These are phyloP conservation scores for Congeria kusceri DNA, from an alignment of 2,888 invertebrate species.

Conservation along the genomic window DNA sequence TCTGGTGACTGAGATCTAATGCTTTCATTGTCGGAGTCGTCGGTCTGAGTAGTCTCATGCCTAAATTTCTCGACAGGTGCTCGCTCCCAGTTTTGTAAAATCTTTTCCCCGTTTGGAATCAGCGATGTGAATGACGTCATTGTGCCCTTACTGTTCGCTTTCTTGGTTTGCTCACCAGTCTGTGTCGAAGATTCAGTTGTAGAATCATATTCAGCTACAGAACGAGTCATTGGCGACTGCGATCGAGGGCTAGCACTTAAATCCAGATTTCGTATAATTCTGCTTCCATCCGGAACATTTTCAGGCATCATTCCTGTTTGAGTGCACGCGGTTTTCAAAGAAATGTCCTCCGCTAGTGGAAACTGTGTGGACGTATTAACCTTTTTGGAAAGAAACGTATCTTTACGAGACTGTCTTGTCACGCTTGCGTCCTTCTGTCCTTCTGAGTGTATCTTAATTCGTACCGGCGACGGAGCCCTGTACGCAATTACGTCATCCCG, in stretches of 20 bases:
- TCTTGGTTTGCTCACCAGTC: too few species aligned
- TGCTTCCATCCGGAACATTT: constrained; percentile 32
- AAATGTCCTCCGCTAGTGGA: neutral
- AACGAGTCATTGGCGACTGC: neutral
- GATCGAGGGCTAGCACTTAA: constrained; percentile 5
- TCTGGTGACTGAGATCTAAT: neutral
- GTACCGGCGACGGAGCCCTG: neutral
- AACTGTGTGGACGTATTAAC: neutral
- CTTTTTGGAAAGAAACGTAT: neutral
- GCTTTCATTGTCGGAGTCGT: neutral
- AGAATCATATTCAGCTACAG: too few species aligned
- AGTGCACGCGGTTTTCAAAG: neutral
- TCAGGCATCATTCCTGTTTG: neutral
- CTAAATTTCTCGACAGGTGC: neutral
- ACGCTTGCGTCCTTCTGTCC: neutral
- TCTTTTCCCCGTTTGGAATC: neutral
- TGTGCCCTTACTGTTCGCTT: too few species aligned
- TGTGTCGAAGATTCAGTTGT: too few species aligned
- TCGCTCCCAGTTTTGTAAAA: neutral
- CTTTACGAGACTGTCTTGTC: neutral
- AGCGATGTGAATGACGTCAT: too few species aligned
- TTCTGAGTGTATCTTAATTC: neutral
- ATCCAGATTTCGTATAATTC: constrained; percentile 46
- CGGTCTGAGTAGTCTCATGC: neutral
- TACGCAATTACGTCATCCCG: neutral